phyloP scores from a whole-genome alignment of 2,888 invertebrate species.

The Caenorhabditis sp. region DNA sequence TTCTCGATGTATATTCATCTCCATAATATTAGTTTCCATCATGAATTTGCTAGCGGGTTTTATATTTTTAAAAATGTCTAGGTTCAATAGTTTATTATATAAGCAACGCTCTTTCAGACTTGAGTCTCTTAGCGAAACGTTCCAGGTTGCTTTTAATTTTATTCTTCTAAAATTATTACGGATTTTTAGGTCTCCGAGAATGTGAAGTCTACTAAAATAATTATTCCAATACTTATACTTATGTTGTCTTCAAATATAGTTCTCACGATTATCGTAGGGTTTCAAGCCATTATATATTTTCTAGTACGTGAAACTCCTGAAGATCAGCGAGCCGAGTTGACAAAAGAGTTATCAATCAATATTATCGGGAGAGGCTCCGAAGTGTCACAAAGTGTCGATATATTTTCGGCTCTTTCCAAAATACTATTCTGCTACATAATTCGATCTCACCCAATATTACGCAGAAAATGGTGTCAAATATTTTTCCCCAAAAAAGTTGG shows the following conservation, averaged over 20 bases:
- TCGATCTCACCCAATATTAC: constrained; percentile 20
- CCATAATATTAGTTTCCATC: background rate
- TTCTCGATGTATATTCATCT: constrained; percentile 10
- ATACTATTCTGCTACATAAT: constrained; percentile 25
- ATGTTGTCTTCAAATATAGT: constrained; percentile 22
- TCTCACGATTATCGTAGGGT: constrained; percentile 9
- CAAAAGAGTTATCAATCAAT: constrained; percentile 5
- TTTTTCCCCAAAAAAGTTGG: background rate
- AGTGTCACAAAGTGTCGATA: constrained; percentile 27
- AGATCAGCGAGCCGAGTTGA: constrained; percentile 3
- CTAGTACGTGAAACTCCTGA: constrained; percentile 21
- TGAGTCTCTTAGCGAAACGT: constrained; percentile 18
- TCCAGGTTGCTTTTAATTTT: too few species aligned
- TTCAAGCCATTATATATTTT: constrained; percentile 11
- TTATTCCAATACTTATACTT: constrained; percentile 11
- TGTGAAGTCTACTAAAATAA: constrained; percentile 21
- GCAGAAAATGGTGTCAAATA: constrained; percentile 6
- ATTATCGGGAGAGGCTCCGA: constrained; percentile 28
- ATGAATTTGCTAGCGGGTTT: constrained; percentile 17
- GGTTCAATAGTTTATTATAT: constrained; percentile 20
- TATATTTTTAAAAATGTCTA: constrained; percentile 20
- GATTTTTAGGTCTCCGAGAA: constrained; percentile 32
- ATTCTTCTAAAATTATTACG: too few species aligned
- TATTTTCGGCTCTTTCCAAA: constrained; percentile 18
- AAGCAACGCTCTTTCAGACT: constrained; percentile 23